Conservation (phyloP, 2,797 vertebrate genomes). For the Characodon lateralis region DNA sequence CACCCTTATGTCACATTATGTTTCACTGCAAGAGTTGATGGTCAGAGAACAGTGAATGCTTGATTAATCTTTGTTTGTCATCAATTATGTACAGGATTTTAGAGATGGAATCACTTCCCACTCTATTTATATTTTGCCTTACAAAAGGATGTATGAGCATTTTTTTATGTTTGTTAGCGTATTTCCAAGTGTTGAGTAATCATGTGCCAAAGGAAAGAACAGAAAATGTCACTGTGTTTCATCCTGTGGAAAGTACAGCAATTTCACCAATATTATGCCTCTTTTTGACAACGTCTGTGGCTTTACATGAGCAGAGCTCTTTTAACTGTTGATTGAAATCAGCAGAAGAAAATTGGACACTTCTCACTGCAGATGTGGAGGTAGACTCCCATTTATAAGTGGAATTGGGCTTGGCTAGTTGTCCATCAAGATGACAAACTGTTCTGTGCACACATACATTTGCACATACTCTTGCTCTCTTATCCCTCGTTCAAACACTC, state of each 20-base stretch:
- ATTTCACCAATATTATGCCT: constrained; percentile 37
- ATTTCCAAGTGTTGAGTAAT: constrained; percentile 39
- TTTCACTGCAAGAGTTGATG: constrained; percentile 43
- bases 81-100: constrained; percentile 69
- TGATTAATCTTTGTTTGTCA: constrained; percentile 66
- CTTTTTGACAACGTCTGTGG: constrained; percentile 39
- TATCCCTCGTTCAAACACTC: constrained; percentile 31
- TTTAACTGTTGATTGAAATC: constrained; percentile 62
- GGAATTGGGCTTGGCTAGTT: constrained; percentile 49
- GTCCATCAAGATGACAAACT: constrained; percentile 64
- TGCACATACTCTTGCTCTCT: constrained; percentile 2
- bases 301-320: constrained; percentile 44
- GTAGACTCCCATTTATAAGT: constrained; percentile 53
- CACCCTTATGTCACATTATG: constrained; percentile 15
- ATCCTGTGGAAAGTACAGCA: constrained; percentile 19
- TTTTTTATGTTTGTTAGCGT: constrained; percentile 10
- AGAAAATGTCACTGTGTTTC: constrained; percentile 4
- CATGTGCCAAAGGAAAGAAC: constrained; percentile 3
- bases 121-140: constrained; percentile 65
- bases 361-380: constrained; percentile 56
- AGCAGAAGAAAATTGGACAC: constrained; percentile 62
- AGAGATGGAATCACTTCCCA: constrained; percentile 61
- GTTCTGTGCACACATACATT: constrained; percentile 9
- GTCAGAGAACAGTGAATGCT: constrained; percentile 45
- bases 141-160: constrained; percentile 10